Evolutionary conservation across 1,140 invertebrate species (phyloP), one percentile per base, ranked within the genome.

Genomic region (Aphelenchoides avenae): DNA sequence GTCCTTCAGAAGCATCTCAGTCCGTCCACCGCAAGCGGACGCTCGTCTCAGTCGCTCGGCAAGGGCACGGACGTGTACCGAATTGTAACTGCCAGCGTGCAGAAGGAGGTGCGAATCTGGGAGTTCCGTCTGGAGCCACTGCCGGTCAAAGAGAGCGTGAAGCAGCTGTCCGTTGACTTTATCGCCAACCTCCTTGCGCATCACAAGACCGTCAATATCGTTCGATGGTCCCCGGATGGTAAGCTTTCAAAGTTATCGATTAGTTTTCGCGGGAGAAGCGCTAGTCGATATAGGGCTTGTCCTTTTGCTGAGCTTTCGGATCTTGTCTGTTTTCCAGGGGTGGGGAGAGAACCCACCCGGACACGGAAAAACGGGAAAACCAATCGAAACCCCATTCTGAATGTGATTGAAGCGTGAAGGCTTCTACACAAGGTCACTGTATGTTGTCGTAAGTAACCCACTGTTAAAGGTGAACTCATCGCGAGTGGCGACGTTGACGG

Each of bases 41-140:
- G n/a, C n/a, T n/a, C n/a, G n/a, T n/a, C n/a, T n/a, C n/a, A n/a
- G n/a, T n/a, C n/a, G n/a, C n/a, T n/a, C n/a, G n/a, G n/a, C n/a
- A n/a, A n/a, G n/a, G n/a, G n/a, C n/a, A n/a, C n/a, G n/a, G n/a
- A n/a, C n/a, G 27, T 18, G 13, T 68, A 71, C 48, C 69, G 70
- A 51, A 66, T 68, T 30, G 63, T 34, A 3, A 68, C 65, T 5
- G 68, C 52, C 18, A 60, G 60, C 18, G 47, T 66, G 26, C 68
- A 68, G 42, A 47, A 53, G 24, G 63, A 72, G 55, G 55, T 68
- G 37, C 68, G 65, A 15, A 44, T 68, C 34, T 68, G 65, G 65
- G 66, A 68, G 33, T 58, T 71, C 24, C 24, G 18, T 26, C 70
- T 71, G 31, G 49, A 61, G 26, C 59, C 18, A 46, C 37, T 5